Evolutionary conservation across 2,888 invertebrate species (phyloP), one percentile per base, ranked within the genome.

Genomic region (Amphipyra berbera): DNA sequence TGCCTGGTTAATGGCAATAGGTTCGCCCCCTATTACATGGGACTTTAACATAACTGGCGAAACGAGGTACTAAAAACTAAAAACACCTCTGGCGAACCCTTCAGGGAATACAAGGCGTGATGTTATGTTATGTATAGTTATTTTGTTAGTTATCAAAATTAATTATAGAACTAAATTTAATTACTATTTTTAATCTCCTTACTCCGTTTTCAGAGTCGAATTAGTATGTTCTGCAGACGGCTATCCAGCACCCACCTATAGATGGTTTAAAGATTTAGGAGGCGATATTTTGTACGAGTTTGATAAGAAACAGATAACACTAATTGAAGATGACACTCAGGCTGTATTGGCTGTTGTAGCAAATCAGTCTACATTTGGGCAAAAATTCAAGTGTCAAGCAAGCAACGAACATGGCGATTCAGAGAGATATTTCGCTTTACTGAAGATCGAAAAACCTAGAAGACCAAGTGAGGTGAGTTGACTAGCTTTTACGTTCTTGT

Each of bases 231-330:
- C 79, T 14, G 90, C 92, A 6, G 71, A 70, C 5, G 92, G 84
- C 0, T 88, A 82, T 65, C 94, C 94, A 0, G 55, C 71, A 8
- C 89, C 93, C 0, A 82, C 85, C 5, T 94, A 90, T 63, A 85
- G 86, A 66, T 91, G 90, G 89, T 90, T 88, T 64, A 84, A 86
- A 67, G 87, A 88, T 35, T 59, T 83, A 0, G 81, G 77, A 4
- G 82, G 84, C 6, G 81, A 84, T 9, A 72, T 83, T 0, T 65
- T 90, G 21, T 78, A 80, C 1, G 89, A 90, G 65, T 87, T 83
- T 40, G 76, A 91, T 13, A 74, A 85, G 35, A 83, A 85, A 9
- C 83, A 87, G 44, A 85, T 90, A n/a, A 78, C 72, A 40, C 49
- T 81, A 6, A 63, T 73, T 1, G 85, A 88, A 6, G 85, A 87